These are phyloP conservation scores for Hyaena hyaena DNA, from an alignment of 2,113 vertebrate genomes.

Conservation along the genomic window DNA sequence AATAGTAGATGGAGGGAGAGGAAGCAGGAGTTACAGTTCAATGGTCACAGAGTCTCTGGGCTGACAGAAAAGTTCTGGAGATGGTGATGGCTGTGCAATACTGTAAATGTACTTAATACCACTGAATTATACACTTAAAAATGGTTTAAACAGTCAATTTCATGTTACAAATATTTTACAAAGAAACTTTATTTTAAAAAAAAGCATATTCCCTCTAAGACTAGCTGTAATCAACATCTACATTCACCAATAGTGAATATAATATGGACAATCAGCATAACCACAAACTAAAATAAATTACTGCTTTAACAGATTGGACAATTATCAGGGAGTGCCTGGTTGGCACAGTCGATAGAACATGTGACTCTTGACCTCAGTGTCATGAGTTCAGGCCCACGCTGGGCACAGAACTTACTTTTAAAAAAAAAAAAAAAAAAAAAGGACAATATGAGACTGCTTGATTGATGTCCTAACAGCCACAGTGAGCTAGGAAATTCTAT, in stretches of 20 bases:
- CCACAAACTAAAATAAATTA: constrained; percentile 5
- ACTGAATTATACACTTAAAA: background rate
- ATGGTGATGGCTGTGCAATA: background rate
- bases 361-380: background rate
- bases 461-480: background rate
- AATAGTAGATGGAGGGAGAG: background rate
- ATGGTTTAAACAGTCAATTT: background rate
- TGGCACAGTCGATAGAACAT: background rate
- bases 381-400: background rate
- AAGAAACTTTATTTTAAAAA: background rate
- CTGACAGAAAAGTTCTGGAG: background rate
- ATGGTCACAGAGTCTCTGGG: background rate
- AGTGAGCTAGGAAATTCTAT: background rate
- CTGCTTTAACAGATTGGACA: background rate
- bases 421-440: background rate
- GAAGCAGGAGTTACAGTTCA: background rate
- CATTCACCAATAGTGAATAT: background rate
- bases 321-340: background rate
- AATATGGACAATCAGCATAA: background rate
- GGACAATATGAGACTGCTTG: background rate
- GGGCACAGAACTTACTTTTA: background rate
- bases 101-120: background rate
- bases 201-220: background rate
- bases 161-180: background rate
- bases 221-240: background rate